Percentiles rank a stretch among this genome's conserved stretches.
Conservation (phyloP, 1,140 invertebrate genomes). For the Pseudomyrmex dendroicus region DNA sequence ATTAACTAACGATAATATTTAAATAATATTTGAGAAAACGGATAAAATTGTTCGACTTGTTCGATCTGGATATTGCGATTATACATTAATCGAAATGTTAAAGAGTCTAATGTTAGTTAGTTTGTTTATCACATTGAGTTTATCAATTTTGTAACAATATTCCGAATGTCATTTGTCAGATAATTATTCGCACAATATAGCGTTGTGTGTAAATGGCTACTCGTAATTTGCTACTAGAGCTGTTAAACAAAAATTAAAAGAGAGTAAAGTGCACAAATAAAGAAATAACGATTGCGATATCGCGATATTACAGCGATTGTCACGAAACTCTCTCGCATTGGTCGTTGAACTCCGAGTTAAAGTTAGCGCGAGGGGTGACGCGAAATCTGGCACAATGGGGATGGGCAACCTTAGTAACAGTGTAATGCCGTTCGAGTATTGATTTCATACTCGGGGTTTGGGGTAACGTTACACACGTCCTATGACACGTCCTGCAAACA, state of each 20-base stretch:
- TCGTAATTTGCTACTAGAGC: too few species aligned
- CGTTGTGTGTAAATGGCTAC: too few species aligned
- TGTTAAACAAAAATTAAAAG: not conserved
- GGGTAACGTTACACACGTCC: conserved; percentile 71
- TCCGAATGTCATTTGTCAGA: too few species aligned
- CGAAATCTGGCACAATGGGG: conserved; percentile 66
- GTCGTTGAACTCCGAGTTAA: conserved; percentile 42
- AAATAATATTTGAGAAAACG: conserved; percentile 14
- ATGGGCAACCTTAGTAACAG: conserved; percentile 77
- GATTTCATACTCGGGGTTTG: conserved; percentile 73
- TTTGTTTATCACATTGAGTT: too few species aligned
- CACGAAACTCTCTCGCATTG: conserved; percentile 5
- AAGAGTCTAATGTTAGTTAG: too few species aligned
- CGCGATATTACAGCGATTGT: conserved; percentile 22
- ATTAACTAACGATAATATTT: conserved; percentile 35
- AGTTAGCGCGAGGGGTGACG: conserved; percentile 39
- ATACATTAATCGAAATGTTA: too few species aligned
- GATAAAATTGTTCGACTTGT: too few species aligned
- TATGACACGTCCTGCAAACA: conserved; percentile 70
- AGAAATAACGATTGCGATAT: not conserved
- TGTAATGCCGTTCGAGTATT: conserved; percentile 76
- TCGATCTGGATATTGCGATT: too few species aligned
- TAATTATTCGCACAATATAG: too few species aligned
- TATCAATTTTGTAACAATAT: too few species aligned
- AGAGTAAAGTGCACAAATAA: not conserved